phyloP scores from a whole-genome alignment of 2,888 invertebrate genomes.

The Athrips mouffetella region DNA sequence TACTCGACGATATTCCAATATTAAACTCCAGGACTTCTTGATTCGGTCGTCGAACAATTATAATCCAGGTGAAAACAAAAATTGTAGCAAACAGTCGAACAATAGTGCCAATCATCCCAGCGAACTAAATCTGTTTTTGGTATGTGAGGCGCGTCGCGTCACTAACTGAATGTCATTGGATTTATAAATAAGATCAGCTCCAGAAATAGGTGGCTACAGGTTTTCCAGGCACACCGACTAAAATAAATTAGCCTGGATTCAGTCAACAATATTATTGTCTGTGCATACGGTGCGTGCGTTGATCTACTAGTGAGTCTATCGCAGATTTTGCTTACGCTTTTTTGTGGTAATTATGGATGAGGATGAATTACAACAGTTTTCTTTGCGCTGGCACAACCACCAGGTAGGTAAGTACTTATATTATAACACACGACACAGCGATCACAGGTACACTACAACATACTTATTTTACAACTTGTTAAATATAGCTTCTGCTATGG shows the following conservation, averaged over 20 bases:
- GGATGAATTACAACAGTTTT: slow-evolving; percentile 86
- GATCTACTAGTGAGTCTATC: slow-evolving; percentile 50
- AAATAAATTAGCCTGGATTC: slow-evolving; percentile 79
- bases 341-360: slow-evolving; percentile 67
- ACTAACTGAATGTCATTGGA: slow-evolving; percentile 77
- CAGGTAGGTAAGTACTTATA: slow-evolving; percentile 80
- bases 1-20: no score
- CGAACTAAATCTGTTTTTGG: slow-evolving; percentile 77
- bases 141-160: slow-evolving; percentile 76
- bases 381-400: slow-evolving; percentile 91
- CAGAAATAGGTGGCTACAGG: slow-evolving; percentile 79
- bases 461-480: not conserved
- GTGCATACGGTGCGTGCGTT: slow-evolving; percentile 46
- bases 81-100: slow-evolving; percentile 59
- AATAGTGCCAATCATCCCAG: slow-evolving; percentile 70
- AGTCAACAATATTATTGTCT: slow-evolving; percentile 77
- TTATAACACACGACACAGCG: slow-evolving; percentile 50
- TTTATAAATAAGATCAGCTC: slow-evolving; percentile 79
- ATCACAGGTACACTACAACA: slow-evolving; percentile 38
- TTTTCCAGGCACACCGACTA: slow-evolving; percentile 78
- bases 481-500: not conserved
- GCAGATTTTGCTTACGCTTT: slow-evolving; percentile 50
- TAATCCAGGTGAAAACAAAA: no score
- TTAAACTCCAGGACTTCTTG: not conserved
- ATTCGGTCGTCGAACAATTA: slow-evolving; percentile 30